These are phyloP conservation scores for Euglossa dilemma DNA, from an alignment of 1,140 invertebrate genomes.

Conservation along the genomic window DNA sequence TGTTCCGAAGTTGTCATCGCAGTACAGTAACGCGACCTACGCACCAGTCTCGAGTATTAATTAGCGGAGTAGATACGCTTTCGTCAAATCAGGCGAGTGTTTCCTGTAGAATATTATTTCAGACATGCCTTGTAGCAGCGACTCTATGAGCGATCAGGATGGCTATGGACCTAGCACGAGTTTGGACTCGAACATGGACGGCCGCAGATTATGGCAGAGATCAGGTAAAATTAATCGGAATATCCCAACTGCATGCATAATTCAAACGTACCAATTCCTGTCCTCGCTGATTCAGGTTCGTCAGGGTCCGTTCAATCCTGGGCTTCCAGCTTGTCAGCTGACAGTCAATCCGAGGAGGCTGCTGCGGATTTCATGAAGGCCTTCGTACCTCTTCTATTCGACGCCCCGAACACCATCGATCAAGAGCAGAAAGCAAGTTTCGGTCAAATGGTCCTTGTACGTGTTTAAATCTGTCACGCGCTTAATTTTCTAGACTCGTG, in stretches of 20 bases:
- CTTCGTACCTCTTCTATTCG: conserved; percentile 88
- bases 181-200: conserved; percentile 85
- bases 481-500: background rate
- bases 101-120: conserved; percentile 60
- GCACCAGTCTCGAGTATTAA: conserved; percentile 36
- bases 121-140: conserved; percentile 82
- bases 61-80: conserved; percentile 16
- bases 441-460: conserved; percentile 85
- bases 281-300: conserved; percentile 82
- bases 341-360: conserved; percentile 87
- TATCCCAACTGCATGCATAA: background rate
- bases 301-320: conserved; percentile 88
- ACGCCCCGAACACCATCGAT: conserved; percentile 82
- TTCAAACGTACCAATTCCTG: background rate
- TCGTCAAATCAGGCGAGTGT: background rate
- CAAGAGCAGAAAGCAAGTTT: conserved; percentile 87
- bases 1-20: background rate
- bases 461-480: conserved; percentile 24
- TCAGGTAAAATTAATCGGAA: conserved; percentile 76
- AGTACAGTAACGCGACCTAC: conserved; percentile 22
- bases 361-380: conserved; percentile 88
- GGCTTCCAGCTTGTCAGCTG: conserved; percentile 88
- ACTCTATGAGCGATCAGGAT: conserved; percentile 83
- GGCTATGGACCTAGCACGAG: conserved; percentile 84
- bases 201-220: conserved; percentile 82